A percentile compares a stretch with the other conserved stretches of the same genome.
Conservation (phyloP, 2,888 invertebrate genomes). For the Drosophila neutralis region DNA sequence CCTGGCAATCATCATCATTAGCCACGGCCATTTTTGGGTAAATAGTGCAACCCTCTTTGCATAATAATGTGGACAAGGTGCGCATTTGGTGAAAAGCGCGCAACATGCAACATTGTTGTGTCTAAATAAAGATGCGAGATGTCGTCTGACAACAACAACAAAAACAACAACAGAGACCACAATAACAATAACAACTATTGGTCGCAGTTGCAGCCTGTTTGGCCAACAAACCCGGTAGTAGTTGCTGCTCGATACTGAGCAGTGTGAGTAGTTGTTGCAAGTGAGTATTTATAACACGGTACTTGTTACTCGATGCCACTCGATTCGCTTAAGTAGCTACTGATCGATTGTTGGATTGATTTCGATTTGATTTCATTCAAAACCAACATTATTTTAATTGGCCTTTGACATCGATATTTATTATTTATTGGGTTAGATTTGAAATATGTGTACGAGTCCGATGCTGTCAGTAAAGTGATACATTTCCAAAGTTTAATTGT, state of each 20-base stretch:
- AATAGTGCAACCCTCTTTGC: constrained; percentile 85
- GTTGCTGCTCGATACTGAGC: constrained; percentile 6
- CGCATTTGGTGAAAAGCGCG: constrained; percentile 78
- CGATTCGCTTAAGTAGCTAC: constrained; percentile 14
- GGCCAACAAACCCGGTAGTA: constrained; percentile 71
- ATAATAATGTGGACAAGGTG: constrained; percentile 83
- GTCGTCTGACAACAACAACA: constrained; percentile 50
- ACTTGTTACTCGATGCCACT: constrained; percentile 2
- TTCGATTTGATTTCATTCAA: background rate
- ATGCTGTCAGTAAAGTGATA: background rate
- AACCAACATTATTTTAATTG: background rate
- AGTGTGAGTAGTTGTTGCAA: constrained; percentile 1
- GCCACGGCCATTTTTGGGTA: constrained; percentile 84
- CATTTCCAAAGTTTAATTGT: background rate
- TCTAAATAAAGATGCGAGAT: constrained; percentile 77
- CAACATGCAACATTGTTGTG: constrained; percentile 79
- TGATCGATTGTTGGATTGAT: constrained; percentile 15
- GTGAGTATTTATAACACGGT: constrained; percentile 9
- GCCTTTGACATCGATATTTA: background rate
- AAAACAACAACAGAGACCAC: constrained; percentile 15
- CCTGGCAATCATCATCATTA: constrained; percentile 81
- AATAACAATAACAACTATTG: constrained; percentile 49
- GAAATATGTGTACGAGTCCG: background rate
- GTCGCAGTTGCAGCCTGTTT: constrained; percentile 40
- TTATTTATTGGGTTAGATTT: constrained; percentile 3